Evolutionary conservation across 2,113 vertebrate genomes (phyloP).

Genomic region (Mastomys coucha): DNA sequence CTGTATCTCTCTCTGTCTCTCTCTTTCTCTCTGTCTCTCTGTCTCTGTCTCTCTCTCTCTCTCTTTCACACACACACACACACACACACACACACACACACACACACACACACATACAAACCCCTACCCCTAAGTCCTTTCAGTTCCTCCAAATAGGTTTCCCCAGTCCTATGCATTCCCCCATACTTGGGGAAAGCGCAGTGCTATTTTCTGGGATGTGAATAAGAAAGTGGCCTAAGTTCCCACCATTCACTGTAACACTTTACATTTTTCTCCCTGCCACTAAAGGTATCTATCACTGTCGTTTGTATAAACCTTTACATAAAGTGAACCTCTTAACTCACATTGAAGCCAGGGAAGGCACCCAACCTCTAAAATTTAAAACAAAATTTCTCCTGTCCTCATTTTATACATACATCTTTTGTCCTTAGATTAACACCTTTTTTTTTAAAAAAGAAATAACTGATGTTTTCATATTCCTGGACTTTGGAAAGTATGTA

Average conservation of each 20-base stretch:
- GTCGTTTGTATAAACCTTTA: background rate
- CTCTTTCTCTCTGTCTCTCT: background rate
- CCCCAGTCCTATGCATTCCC: background rate
- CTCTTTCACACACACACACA: no score
- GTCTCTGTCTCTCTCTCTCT: background rate
- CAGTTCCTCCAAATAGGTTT: constrained; percentile 8
- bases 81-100: background rate
- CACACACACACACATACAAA: background rate
- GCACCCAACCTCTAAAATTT: background rate
- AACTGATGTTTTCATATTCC: background rate
- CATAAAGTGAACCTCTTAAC: background rate
- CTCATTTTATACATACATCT: background rate
- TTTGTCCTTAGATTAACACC: background rate
- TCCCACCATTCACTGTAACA: background rate
- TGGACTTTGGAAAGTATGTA: background rate
- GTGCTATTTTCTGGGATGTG: background rate
- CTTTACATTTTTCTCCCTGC: background rate
- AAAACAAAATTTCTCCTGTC: background rate
- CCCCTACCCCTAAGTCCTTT: background rate
- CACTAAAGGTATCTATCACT: background rate
- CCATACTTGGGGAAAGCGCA: background rate
- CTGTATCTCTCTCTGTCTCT: background rate
- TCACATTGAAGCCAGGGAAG: background rate
- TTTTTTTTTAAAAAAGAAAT: constrained; percentile 12
- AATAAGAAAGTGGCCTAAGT: background rate